Evolutionary conservation across 2,888 invertebrate genomes (phyloP).

Genomic region (Anorthoa munda): DNA sequence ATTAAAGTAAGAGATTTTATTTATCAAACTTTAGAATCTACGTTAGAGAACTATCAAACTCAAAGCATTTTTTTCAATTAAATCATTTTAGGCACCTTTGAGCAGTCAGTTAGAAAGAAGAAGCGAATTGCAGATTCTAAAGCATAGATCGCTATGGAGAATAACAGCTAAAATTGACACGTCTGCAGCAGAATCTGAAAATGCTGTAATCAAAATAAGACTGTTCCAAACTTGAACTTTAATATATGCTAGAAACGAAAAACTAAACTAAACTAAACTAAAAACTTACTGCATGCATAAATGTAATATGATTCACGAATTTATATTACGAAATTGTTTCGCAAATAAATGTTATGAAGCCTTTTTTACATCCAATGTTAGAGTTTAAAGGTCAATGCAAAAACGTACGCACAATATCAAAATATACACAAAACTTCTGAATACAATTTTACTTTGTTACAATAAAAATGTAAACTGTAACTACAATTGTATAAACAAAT

Average conservation of each 20-base stretch:
- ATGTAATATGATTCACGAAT: conserved; percentile 1
- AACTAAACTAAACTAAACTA: no score
- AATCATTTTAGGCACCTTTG: no score
- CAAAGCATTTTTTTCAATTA: no score
- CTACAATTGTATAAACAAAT: conserved; percentile 7
- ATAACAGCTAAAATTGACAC: no score
- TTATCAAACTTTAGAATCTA: background rate
- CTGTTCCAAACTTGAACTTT: conserved; percentile 3
- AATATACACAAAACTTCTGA: conserved; percentile 7
- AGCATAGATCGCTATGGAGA: no score
- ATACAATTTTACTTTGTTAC: conserved; percentile 2
- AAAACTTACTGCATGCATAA: background rate
- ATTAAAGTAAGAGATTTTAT: conserved; percentile 4
- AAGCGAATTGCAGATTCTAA: no score
- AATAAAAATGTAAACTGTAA: background rate
- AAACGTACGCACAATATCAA: conserved; percentile 6
- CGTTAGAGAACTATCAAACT: no score
- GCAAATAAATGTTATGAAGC: conserved; percentile 13
- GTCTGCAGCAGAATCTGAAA: background rate
- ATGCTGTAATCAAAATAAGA: background rate
- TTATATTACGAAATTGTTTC: conserved; percentile 13
- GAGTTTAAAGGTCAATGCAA: conserved; percentile 36
- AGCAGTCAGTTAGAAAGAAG: no score
- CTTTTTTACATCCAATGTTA: conserved; percentile 1
- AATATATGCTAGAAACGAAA: background rate